phyloP scores from a whole-genome alignment of 2,113 vertebrate genomes.

The Irena cyanogastra region DNA sequence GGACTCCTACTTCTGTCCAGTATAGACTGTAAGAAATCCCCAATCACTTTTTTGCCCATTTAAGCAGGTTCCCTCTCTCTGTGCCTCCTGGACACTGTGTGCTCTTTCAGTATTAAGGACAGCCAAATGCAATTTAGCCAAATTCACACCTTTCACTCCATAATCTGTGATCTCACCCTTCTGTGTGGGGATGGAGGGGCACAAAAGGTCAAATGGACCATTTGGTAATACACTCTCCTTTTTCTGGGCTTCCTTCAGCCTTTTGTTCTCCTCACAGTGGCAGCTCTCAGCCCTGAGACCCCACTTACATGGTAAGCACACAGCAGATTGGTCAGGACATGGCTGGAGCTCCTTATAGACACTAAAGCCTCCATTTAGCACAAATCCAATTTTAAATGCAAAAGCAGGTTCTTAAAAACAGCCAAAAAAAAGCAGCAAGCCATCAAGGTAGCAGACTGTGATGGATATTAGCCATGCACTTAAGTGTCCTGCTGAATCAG shows the following conservation, averaged over 20 bases:
- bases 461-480: not conserved
- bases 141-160: not conserved
- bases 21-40: not conserved
- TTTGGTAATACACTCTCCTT: not conserved
- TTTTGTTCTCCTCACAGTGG: not conserved
- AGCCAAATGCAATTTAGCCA: not conserved
- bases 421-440: not conserved
- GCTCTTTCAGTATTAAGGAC: not conserved
- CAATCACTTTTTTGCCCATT: not conserved
- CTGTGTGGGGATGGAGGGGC: not conserved
- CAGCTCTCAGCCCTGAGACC: not conserved
- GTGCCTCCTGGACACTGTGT: not conserved
- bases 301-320: not conserved
- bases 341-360: not conserved
- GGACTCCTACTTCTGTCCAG: not conserved
- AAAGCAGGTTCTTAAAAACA: not conserved
- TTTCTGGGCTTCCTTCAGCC: not conserved
- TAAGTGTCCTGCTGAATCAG: constrained; percentile 23
- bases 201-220: not conserved
- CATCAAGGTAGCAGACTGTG: not conserved
- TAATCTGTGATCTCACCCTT: not conserved
- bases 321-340: not conserved
- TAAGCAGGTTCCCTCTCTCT: not conserved
- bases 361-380: not conserved
- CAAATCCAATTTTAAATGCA: not conserved